Conservation (phyloP, 1,140 invertebrate genomes). For the Mercenaria mercenaria region DNA sequence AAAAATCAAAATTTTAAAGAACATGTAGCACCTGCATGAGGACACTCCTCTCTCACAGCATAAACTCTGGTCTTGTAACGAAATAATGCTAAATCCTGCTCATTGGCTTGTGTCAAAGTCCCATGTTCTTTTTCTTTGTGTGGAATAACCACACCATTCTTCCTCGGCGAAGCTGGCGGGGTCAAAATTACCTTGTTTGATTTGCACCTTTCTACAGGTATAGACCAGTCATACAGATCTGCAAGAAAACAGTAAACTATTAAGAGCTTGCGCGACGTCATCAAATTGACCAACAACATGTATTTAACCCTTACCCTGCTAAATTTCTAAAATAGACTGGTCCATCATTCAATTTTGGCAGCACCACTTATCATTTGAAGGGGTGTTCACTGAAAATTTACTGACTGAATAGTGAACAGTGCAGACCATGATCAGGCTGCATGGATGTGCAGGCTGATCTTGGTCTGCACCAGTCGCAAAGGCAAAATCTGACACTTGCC, state of each 20-base stretch:
- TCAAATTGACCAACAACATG: no score
- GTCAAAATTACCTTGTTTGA: conserved; percentile 34
- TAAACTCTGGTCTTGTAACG: conserved; percentile 30
- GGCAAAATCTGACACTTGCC: no score
- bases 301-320: no score
- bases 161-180: conserved; percentile 21
- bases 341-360: no score
- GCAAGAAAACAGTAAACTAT: neutral
- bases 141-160: conserved; percentile 17
- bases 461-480: no score
- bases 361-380: no score
- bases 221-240: conserved; percentile 59
- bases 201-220: conserved; percentile 46
- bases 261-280: neutral
- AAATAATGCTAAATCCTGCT: conserved; percentile 43
- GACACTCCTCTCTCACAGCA: conserved; percentile 48
- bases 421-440: no score
- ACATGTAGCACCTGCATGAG: conserved; percentile 61
- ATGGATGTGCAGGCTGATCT: no score
- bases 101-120: neutral
- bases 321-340: no score
- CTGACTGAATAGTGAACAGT: no score
- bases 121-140: neutral
- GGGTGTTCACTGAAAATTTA: no score
- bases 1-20: no score